Percentiles rank a stretch among this genome's conserved stretches.
Evolutionary conservation across 1,140 invertebrate species (phyloP).

Genomic region (Drosophila murphyi): DNA sequence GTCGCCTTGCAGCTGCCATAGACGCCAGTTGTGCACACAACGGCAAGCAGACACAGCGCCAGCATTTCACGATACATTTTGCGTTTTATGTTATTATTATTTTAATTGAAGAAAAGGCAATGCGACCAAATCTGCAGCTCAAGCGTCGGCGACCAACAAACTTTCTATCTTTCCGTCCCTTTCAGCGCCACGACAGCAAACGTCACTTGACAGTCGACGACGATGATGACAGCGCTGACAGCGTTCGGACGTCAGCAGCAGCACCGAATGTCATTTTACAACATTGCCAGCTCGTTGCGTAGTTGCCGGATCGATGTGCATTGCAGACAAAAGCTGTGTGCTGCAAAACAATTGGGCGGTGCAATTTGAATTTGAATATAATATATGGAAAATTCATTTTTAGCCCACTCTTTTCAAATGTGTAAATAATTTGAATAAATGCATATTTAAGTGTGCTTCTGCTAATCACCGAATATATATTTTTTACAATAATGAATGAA

Average conservation of each 20-base stretch:
- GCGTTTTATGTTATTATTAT: slow-evolving; percentile 1
- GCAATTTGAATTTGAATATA: not conserved
- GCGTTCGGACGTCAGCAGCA: slow-evolving; percentile 37
- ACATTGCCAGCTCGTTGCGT: not conserved
- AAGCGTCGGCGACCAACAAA: slow-evolving; percentile 15
- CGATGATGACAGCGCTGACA: not conserved
- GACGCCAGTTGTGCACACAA: slow-evolving; percentile 51
- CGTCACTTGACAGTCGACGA: slow-evolving; percentile 60
- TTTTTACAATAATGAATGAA: no score
- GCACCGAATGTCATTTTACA: slow-evolving; percentile 5
- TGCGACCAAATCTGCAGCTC: not conserved
- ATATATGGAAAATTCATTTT: not conserved
- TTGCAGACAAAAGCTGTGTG: not conserved
- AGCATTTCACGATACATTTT: slow-evolving; percentile 65
- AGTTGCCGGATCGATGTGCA: slow-evolving; percentile 2
- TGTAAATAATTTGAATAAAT: no score
- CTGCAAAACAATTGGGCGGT: not conserved
- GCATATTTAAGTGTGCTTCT: no score
- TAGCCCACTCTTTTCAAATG: not conserved
- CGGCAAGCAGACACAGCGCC: slow-evolving; percentile 57
- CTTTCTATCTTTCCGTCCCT: slow-evolving; percentile 41
- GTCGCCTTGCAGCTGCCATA: slow-evolving; percentile 87
- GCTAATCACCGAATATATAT: no score
- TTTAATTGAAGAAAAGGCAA: slow-evolving; percentile 51
- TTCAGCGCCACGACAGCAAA: slow-evolving; percentile 69